phyloP scores from a whole-genome alignment of 2,888 invertebrate species.

The Tolmerus cingulatus region DNA sequence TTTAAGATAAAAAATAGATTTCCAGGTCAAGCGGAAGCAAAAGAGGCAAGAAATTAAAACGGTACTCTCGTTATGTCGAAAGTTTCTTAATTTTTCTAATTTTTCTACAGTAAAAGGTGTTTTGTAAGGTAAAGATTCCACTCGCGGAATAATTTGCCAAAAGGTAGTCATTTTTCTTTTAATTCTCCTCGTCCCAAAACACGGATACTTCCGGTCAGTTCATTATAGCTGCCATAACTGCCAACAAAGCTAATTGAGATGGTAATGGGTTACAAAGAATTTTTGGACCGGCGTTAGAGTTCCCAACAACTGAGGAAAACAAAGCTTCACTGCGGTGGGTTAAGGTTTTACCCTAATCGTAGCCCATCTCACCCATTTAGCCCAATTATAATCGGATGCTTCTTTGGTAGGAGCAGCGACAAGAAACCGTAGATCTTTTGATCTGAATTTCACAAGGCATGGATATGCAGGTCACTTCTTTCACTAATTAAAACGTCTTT shows the following conservation, averaged over 20 bases:
- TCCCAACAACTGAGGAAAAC: not conserved
- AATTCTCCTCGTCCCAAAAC: not conserved
- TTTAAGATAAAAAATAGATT: not conserved
- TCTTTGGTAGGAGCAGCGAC: not conserved
- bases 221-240: not conserved
- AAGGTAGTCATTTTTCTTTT: not conserved
- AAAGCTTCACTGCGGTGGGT: not conserved
- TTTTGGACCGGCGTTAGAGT: not conserved
- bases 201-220: not conserved
- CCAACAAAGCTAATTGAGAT: not conserved
- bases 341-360: not conserved
- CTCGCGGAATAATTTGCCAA: not conserved
- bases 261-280: not conserved
- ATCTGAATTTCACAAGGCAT: slow-evolving; percentile 13
- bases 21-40: not conserved
- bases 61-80: not conserved
- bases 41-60: not conserved
- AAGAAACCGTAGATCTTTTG: not conserved
- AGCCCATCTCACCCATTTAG: not conserved
- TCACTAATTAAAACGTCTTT: slow-evolving; percentile 31
- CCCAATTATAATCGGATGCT: not conserved
- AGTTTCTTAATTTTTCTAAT: not conserved
- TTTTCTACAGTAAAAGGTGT: not conserved
- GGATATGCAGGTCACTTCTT: slow-evolving; percentile 31
- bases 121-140: not conserved